These are phyloP conservation scores for Apeltes quadracus DNA, from an alignment of 2,113 vertebrate genomes.

Conservation along the genomic window DNA sequence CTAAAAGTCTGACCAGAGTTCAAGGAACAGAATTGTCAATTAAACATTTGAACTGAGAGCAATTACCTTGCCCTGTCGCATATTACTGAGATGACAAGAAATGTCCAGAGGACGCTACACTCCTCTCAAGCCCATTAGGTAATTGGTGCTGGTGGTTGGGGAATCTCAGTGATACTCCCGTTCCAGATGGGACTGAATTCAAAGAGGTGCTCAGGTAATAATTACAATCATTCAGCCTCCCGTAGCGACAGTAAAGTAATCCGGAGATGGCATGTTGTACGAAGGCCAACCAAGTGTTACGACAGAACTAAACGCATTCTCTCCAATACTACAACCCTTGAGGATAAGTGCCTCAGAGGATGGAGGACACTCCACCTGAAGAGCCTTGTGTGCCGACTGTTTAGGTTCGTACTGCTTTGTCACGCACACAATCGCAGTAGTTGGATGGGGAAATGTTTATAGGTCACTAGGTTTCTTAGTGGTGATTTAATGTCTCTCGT, in stretches of 20 bases:
- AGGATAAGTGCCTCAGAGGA: slow-evolving; percentile 28
- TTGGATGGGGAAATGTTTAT: background rate
- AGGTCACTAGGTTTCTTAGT: background rate
- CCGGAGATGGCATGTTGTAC: slow-evolving; percentile 18
- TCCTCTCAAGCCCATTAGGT: slow-evolving; percentile 48
- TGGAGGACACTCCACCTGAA: slow-evolving; percentile 19
- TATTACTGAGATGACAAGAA: slow-evolving; percentile 22
- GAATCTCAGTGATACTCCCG: slow-evolving; percentile 44
- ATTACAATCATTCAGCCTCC: slow-evolving; percentile 53
- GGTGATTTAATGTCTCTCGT: slow-evolving; percentile 1
- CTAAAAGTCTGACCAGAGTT: background rate
- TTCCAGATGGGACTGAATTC: slow-evolving; percentile 41
- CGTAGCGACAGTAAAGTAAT: slow-evolving; percentile 37
- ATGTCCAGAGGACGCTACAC: slow-evolving; percentile 22
- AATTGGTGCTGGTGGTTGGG: slow-evolving; percentile 39
- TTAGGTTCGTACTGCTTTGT: background rate
- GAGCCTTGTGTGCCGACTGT: background rate
- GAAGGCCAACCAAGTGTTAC: slow-evolving; percentile 33
- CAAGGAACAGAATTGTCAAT: background rate
- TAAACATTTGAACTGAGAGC: slow-evolving; percentile 16
- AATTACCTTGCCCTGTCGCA: slow-evolving; percentile 12
- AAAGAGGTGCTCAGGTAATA: slow-evolving; percentile 52
- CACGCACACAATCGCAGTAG: background rate
- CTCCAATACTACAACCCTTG: slow-evolving; percentile 31
- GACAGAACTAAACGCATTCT: slow-evolving; percentile 36